These are phyloP conservation scores for Progne subis DNA, from an alignment of 2,113 vertebrate species.

Conservation along the genomic window DNA sequence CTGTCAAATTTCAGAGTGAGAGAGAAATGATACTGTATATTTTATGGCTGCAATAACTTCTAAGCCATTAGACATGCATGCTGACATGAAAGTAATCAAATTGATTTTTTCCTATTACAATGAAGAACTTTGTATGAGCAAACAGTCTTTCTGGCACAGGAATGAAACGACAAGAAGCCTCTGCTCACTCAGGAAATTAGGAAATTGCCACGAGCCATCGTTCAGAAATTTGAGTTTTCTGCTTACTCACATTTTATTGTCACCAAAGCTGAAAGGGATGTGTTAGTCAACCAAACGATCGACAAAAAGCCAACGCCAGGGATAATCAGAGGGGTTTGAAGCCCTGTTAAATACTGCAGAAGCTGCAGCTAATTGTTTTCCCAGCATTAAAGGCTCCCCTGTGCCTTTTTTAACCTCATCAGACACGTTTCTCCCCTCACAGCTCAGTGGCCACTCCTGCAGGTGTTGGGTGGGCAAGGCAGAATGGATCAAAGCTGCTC, in stretches of 20 bases:
- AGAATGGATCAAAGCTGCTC: accelerated
- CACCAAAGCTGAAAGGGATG: constrained; percentile 69
- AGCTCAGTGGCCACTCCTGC: background rate
- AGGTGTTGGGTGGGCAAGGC: background rate
- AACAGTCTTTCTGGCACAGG: constrained; percentile 29
- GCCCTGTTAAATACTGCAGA: background rate
- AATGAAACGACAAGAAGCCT: constrained; percentile 3
- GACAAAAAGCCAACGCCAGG: background rate
- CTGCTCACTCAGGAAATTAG: constrained; percentile 74
- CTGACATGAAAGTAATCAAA: constrained; percentile 54
- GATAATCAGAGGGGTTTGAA: background rate
- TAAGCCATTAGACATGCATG: constrained; percentile 49
- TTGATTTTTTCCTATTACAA: constrained; percentile 57
- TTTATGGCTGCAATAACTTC: constrained; percentile 52
- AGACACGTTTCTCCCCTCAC: background rate
- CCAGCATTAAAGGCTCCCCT: background rate
- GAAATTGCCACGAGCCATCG: constrained; percentile 73
- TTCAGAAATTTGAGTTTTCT: constrained; percentile 64
- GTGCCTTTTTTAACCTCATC: background rate
- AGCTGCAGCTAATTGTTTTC: background rate
- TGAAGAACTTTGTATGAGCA: constrained; percentile 46
- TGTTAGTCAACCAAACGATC: background rate
- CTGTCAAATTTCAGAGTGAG: constrained; percentile 42
- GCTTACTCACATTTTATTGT: constrained; percentile 72
- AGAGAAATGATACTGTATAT: constrained; percentile 58